A percentile compares a stretch with the other conserved stretches of the same genome.
Evolutionary conservation across 2,797 vertebrate genomes (phyloP).

Genomic region (Lacerta bilineata): DNA sequence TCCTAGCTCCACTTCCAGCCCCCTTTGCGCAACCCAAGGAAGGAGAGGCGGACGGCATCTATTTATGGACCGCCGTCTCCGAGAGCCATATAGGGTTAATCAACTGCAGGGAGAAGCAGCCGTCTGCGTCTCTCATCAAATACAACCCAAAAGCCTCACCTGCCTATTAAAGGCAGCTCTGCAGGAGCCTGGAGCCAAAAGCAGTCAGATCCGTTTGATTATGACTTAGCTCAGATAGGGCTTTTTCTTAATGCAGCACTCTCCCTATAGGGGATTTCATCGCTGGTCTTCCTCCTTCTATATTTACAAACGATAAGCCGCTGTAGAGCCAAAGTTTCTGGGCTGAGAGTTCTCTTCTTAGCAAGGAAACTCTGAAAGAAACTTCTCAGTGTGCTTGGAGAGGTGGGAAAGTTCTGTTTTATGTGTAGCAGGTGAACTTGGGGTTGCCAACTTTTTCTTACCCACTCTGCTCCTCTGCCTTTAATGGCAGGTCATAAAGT

Average conservation of each 20-base stretch:
- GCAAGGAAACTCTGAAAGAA: background rate
- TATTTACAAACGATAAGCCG: background rate
- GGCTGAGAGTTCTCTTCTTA: too few relatives aligned
- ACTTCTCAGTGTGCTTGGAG: background rate
- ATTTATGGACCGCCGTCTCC: background rate
- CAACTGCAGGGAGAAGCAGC: background rate
- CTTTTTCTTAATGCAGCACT: background rate
- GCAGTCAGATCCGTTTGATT: background rate
- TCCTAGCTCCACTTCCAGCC: too few relatives aligned
- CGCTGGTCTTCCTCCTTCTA: background rate
- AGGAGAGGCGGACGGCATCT: background rate
- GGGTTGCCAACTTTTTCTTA: background rate
- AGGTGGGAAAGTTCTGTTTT: background rate
- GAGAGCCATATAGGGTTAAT: background rate
- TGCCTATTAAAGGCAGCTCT: constrained; percentile 23
- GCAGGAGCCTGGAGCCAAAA: background rate
- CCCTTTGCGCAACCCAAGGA: background rate
- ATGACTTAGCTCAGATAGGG: background rate
- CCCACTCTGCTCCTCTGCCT: background rate
- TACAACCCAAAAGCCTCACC: background rate
- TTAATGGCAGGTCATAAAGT: background rate
- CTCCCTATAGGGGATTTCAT: background rate
- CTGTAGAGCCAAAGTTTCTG: background rate
- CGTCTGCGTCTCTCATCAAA: background rate
- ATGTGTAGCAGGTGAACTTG: background rate